phyloP scores from a whole-genome alignment of 2,888 invertebrate species.

The Ypsolopha scabrella region DNA sequence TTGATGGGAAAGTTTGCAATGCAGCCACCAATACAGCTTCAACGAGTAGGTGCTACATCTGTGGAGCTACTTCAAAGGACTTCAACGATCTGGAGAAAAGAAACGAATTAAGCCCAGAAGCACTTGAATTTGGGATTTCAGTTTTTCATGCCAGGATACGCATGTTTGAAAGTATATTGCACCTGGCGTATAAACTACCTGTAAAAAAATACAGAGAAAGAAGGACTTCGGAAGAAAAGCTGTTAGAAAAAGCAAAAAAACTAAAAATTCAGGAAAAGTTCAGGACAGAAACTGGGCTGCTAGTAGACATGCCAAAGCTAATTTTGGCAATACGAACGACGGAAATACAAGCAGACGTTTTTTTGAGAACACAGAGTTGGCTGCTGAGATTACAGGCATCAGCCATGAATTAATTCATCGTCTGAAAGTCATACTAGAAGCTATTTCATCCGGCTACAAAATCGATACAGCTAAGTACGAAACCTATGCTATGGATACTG shows the following conservation, averaged over 20 bases:
- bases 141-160: constrained; percentile 14
- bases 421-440: constrained; percentile 24
- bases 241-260: no score
- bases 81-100: constrained; percentile 10
- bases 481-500: constrained; percentile 16
- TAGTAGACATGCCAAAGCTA: constrained; percentile 25
- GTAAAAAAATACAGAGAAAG: constrained; percentile 11
- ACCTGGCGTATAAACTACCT: no score
- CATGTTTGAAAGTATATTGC: constrained; percentile 10
- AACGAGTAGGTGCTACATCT: constrained; percentile 8
- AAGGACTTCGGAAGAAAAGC: constrained; percentile 10
- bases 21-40: constrained; percentile 7
- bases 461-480: constrained; percentile 13
- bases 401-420: constrained; percentile 16
- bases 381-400: constrained; percentile 25
- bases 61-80: constrained; percentile 12
- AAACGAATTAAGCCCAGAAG: constrained; percentile 2
- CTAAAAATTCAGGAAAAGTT: no score
- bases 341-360: constrained; percentile 24
- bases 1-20: constrained; percentile 14
- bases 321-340: constrained; percentile 25
- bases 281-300: constrained; percentile 18
- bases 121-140: constrained; percentile 12
- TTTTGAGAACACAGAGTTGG: constrained; percentile 20
- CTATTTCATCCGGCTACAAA: constrained; percentile 16